These are phyloP conservation scores for Pterocles burchelli DNA, from an alignment of 2,113 vertebrate genomes.

Conservation along the genomic window DNA sequence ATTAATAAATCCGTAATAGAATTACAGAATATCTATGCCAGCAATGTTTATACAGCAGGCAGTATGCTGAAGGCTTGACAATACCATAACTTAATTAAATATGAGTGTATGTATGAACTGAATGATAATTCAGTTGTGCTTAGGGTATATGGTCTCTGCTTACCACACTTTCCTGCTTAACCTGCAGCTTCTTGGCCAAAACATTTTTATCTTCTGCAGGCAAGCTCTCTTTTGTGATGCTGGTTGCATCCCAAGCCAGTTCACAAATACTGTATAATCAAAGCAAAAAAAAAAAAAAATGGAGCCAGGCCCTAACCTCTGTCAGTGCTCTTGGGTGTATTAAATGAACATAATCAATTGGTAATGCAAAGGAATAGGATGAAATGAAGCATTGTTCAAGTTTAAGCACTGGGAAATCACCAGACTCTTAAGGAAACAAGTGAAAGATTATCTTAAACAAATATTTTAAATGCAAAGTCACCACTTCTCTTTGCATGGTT, in stretches of 20 bases:
- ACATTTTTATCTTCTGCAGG: background rate
- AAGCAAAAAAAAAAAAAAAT: too few species aligned
- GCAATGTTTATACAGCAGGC: conserved; percentile 29
- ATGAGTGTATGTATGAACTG: background rate
- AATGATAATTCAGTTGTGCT: conserved; percentile 27
- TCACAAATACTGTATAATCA: background rate
- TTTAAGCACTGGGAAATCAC: background rate
- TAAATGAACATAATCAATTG: background rate
- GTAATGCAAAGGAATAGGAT: background rate
- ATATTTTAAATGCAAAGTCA: background rate
- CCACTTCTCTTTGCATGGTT: background rate
- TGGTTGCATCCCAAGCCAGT: background rate
- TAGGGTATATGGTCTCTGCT: background rate
- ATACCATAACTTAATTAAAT: conserved; percentile 39
- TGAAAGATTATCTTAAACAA: background rate
- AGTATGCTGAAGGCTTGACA: conserved; percentile 37
- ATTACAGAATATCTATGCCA: conserved; percentile 9
- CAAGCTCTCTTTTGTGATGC: background rate
- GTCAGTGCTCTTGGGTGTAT: background rate
- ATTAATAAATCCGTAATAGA: conserved; percentile 8
- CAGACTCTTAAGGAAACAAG: background rate
- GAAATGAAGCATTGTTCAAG: background rate
- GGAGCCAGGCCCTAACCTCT: background rate
- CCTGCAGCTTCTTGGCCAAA: background rate
- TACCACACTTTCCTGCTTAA: background rate